Evolutionary conservation across 2,888 invertebrate species (phyloP).

Genomic region (Andrena bucephala): DNA sequence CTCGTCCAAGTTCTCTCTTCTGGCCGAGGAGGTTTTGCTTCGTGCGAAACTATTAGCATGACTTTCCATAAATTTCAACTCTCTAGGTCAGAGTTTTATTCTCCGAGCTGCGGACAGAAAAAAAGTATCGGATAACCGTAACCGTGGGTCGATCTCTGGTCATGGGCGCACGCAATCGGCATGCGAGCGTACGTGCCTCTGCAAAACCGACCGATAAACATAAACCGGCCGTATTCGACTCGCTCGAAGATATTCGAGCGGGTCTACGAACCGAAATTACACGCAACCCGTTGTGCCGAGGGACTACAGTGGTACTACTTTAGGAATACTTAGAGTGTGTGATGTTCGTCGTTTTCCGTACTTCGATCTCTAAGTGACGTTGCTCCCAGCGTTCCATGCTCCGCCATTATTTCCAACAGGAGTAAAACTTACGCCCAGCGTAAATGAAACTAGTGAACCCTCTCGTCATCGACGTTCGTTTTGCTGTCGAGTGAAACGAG

Average conservation of each 20-base stretch:
- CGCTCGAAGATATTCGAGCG: slow-evolving; percentile 13
- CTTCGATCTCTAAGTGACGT: slow-evolving; percentile 26
- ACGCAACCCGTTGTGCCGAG: slow-evolving; percentile 10
- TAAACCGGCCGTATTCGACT: slow-evolving; percentile 22
- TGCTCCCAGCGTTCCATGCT: background rate
- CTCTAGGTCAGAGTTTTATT: slow-evolving; percentile 81
- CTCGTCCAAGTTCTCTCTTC: slow-evolving; percentile 39
- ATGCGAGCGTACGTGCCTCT: background rate
- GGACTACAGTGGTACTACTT: slow-evolving; percentile 34
- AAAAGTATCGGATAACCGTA: background rate
- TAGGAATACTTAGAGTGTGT: slow-evolving; percentile 36
- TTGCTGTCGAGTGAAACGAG: slow-evolving; percentile 3
- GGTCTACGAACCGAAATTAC: slow-evolving; percentile 15
- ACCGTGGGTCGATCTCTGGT: slow-evolving; percentile 3
- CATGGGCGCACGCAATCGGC: slow-evolving; percentile 16
- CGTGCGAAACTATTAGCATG: slow-evolving; percentile 76
- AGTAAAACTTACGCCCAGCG: background rate
- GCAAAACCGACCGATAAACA: slow-evolving; percentile 3
- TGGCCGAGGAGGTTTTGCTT: slow-evolving; percentile 58
- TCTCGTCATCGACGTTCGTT: background rate
- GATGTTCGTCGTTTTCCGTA: slow-evolving; percentile 31
- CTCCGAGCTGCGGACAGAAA: slow-evolving; percentile 21
- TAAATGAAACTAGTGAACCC: background rate
- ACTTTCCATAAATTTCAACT: slow-evolving; percentile 78
- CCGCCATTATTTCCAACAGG: background rate